Evolutionary conservation across 2,797 vertebrate genomes (phyloP), one percentile per base, ranked within the genome.

Genomic region (Synaphobranchus kaupii): DNA sequence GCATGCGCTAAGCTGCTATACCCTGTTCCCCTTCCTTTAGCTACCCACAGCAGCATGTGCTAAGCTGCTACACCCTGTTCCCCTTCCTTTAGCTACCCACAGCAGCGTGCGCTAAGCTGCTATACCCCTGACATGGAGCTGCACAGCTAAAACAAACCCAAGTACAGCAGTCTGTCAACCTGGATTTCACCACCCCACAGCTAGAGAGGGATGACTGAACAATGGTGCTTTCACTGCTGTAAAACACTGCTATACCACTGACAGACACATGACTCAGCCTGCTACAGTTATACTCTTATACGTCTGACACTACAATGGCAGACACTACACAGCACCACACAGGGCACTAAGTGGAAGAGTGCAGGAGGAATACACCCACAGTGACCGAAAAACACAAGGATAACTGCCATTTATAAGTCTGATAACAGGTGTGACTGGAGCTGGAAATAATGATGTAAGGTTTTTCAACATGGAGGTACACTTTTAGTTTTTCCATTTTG

Each of bases 321-420:
- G 47, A 56, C 44, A 81, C 25, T 28, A 44, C 78, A 68, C 71
- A 76, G 71, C 71, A 76, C 12, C 71, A 86, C 44, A 68, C 47
- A 60, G 34, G 56, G 56, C 85, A 86, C 76, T 44, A 80, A 86
- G 76, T 6, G 60, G 58, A 81, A 28, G 47, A 66, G 17, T n/a
- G 47, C 80, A 52, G 58, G 47, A 83, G 63, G 60, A 47, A 63
- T n/a, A 82, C n/a, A 31, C 48, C 52, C 47, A 52, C 78, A 83
- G 76, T 48, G 76, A 25, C 44, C 9, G 5, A 48, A 47, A 80
- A 82, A 82, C 56, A 66, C 50, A 58, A 84, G 76, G 8, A 25
- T 48, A 56, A 39, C 58, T 22, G 12, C 31, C 66, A 4, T 56
- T 28, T 34, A 73, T 31, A 28, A 80, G 52, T 39, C 4, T 58